Percentiles rank a stretch among this genome's conserved stretches.
These are phyloP conservation scores for Sebastes nivosus DNA, from an alignment of 2,797 vertebrate genomes.

Conservation along the genomic window DNA sequence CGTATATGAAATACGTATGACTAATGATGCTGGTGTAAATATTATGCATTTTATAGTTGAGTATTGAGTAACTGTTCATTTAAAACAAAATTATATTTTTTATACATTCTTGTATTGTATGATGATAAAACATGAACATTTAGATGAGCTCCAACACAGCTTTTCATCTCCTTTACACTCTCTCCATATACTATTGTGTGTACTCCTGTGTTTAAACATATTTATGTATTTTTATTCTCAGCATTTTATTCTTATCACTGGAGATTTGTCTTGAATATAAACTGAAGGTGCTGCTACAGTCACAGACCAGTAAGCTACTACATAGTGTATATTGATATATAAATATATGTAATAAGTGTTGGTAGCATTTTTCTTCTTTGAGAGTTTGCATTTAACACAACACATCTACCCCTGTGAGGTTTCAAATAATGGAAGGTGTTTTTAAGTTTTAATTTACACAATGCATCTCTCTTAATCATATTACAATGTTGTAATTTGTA, in stretches of 20 bases:
- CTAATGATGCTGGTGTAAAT: conserved; percentile 69
- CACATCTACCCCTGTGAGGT: not conserved
- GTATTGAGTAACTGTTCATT: conserved; percentile 57
- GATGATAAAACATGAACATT: conserved; percentile 31
- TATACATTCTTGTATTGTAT: conserved; percentile 73
- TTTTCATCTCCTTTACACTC: conserved; percentile 25
- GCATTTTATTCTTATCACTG: conserved; percentile 62
- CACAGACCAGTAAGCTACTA: conserved; percentile 64
- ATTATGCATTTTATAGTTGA: conserved; percentile 64
- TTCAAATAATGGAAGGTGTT: conserved; percentile 5
- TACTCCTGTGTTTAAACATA: conserved; percentile 34
- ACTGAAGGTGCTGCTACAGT: conserved; percentile 89
- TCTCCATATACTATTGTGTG: conserved; percentile 16
- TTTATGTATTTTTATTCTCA: conserved; percentile 48
- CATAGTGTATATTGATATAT: conserved; percentile 44
- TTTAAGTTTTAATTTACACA: conserved; percentile 11
- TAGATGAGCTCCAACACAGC: conserved; percentile 39
- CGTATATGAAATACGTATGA: conserved; percentile 40
- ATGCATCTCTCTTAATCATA: not conserved
- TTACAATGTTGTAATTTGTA: conserved; percentile 1
- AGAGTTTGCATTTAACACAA: not conserved
- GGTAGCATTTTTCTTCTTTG: not conserved
- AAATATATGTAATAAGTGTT: conserved; percentile 25
- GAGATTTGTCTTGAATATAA: conserved; percentile 73
- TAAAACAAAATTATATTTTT: conserved; percentile 79